phyloP scores from a whole-genome alignment of 30 jellyfish, hydroid and myxozoan genomes.

The Chironex yamaguchii region DNA sequence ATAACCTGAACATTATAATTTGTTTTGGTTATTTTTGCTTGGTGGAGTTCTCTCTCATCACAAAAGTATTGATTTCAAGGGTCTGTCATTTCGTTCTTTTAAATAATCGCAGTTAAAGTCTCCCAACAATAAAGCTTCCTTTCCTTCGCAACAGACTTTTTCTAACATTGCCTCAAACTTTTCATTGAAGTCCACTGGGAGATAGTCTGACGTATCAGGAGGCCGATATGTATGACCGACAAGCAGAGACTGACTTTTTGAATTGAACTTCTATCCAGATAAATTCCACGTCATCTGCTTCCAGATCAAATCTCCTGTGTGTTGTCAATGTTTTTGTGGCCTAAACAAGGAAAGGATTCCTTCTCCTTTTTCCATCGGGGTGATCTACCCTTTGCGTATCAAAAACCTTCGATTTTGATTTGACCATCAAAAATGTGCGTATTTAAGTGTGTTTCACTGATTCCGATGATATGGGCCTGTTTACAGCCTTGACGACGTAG shows the following conservation, averaged over 20 bases:
- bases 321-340: conserved; percentile 12
- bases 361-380: conserved; percentile 49
- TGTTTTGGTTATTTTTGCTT: too few relatives aligned
- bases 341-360: conserved; percentile 57
- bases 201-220: conserved; percentile 57
- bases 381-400: conserved; percentile 51
- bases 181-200: conserved; percentile 52
- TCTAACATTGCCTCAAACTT: conserved; percentile 45
- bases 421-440: conserved; percentile 44
- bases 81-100: too few relatives aligned
- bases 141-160: conserved; percentile 46
- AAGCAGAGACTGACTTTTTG: conserved; percentile 52
- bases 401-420: conserved; percentile 53
- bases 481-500: conserved; percentile 51
- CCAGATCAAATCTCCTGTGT: conserved; percentile 64
- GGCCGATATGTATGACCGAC: conserved; percentile 55
- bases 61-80: too few relatives aligned
- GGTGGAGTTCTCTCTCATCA: too few relatives aligned
- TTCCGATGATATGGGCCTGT: conserved; percentile 15
- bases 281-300: conserved; percentile 29
- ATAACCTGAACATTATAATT: too few relatives aligned
- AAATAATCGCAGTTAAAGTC: too few relatives aligned
- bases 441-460: conserved; percentile 56
- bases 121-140: too few relatives aligned
- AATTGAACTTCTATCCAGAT: conserved; percentile 37